Conservation (phyloP, 2,797 vertebrate species). For the Zalophus californianus region DNA sequence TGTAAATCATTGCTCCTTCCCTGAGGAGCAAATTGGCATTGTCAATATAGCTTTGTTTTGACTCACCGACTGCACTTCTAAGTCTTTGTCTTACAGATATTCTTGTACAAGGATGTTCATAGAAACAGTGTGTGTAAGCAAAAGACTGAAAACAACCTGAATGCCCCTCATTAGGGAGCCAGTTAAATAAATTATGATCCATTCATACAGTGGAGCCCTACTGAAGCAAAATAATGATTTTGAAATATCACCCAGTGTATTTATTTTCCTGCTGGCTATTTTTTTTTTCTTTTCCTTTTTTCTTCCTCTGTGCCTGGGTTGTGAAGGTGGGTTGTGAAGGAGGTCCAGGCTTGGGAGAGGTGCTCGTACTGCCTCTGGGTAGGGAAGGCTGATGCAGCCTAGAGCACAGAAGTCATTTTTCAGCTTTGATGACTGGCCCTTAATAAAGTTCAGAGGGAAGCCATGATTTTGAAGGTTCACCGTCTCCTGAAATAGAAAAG, state of each 20-base stretch:
- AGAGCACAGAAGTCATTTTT: background rate
- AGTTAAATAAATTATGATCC: background rate
- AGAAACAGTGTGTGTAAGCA: background rate
- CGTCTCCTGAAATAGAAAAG: conserved; percentile 42
- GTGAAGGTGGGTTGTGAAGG: background rate
- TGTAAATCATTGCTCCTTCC: background rate
- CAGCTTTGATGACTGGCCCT: background rate
- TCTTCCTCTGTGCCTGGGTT: background rate
- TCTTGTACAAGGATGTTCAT: background rate
- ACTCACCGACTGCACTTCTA: background rate
- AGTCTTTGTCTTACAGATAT: background rate
- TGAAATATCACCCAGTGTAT: background rate
- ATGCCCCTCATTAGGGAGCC: background rate
- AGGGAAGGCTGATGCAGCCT: background rate
- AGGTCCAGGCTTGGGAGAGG: background rate
- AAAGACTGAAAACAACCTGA: background rate
- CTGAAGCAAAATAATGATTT: background rate
- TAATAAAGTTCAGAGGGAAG: background rate
- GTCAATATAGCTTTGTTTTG: conserved; percentile 16
- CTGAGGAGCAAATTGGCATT: background rate
- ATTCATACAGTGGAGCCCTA: background rate
- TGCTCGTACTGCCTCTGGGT: no score
- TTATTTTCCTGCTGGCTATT: background rate
- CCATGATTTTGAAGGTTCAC: background rate
- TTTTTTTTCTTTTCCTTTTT: background rate